Conservation (phyloP, 2,113 vertebrate species). For the Paracanthobrama guichenoti region DNA sequence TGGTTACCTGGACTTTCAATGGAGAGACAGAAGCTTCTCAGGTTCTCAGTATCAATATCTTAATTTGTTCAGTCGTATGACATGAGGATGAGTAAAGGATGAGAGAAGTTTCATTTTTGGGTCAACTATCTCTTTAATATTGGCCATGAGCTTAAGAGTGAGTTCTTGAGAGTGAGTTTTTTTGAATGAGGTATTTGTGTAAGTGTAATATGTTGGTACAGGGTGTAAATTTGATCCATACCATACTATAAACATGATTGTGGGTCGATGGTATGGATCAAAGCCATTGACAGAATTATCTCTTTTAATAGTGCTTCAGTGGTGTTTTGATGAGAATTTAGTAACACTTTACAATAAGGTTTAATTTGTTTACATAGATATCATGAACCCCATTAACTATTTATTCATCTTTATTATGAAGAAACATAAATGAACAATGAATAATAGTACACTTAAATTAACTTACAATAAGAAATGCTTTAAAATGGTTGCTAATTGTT, state of each 20-base stretch:
- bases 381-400: background rate
- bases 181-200: background rate
- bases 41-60: background rate
- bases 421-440: background rate
- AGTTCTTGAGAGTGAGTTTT: background rate
- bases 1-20: background rate
- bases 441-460: background rate
- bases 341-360: background rate
- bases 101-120: background rate
- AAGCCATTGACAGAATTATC: background rate
- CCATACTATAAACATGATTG: background rate
- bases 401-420: background rate
- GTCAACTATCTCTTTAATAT: background rate
- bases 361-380: background rate
- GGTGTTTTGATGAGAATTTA: background rate
- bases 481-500: background rate
- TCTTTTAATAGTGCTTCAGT: background rate
- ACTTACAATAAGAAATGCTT: background rate
- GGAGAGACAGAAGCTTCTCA: background rate
- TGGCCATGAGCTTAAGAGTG: background rate
- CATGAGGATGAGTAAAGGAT: background rate
- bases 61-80: background rate
- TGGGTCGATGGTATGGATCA: background rate
- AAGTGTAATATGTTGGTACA: conserved; percentile 5
- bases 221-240: background rate